phyloP scores from a whole-genome alignment of 2,797 vertebrate genomes.

The Corythornis leucogaster region DNA sequence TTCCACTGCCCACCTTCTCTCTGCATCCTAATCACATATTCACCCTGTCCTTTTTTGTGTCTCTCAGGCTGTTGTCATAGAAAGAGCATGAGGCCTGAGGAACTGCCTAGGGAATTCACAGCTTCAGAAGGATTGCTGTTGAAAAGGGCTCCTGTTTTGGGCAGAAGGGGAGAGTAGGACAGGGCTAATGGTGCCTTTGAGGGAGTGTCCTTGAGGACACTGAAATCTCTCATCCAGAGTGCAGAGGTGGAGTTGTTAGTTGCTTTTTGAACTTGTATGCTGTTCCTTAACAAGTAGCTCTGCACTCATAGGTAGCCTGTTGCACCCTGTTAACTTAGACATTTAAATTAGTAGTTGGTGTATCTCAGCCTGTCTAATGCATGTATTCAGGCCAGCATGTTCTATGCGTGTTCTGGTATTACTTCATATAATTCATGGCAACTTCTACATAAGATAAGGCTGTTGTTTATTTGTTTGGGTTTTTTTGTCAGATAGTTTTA shows the following conservation, averaged over 20 bases:
- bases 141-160: not conserved
- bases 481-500: not conserved
- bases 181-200: not conserved
- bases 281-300: not conserved
- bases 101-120: not conserved
- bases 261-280: not conserved
- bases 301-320: accelerated
- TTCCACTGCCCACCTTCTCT: not conserved
- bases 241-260: not conserved
- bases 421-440: not conserved
- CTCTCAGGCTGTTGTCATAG: not conserved
- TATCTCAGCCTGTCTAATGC: not conserved
- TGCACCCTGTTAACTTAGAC: not conserved
- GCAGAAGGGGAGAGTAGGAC: not conserved
- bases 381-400: not conserved
- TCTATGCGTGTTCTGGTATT: not conserved
- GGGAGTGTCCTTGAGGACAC: not conserved
- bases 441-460: not conserved
- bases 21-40: not conserved
- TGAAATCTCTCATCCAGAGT: not conserved
- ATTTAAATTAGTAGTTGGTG: accelerated
- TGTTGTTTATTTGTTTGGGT: not conserved
- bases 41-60: not conserved
- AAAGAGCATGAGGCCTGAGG: not conserved
- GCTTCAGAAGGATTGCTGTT: not conserved